These are phyloP conservation scores for Coilia nasus DNA, from an alignment of 2,797 vertebrate genomes.

Conservation along the genomic window DNA sequence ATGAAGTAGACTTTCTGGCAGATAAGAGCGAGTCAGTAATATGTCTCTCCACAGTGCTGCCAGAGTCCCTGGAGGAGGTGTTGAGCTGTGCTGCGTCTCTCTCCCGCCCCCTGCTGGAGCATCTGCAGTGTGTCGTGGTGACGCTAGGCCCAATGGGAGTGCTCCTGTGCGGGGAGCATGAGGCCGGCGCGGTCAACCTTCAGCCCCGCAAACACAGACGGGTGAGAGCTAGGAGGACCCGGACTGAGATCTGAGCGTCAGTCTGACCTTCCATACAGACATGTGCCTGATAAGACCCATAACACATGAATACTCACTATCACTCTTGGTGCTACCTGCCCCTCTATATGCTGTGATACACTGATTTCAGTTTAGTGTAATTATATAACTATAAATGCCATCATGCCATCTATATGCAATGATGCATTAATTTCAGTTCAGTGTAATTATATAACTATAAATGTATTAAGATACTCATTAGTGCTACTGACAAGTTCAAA, in stretches of 20 bases:
- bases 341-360: not conserved
- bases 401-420: not conserved
- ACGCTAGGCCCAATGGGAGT: conserved; percentile 81
- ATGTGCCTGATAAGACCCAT: not conserved
- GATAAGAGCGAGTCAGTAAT: not conserved
- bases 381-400: no score
- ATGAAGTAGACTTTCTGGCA: not conserved
- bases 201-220: conserved; percentile 59
- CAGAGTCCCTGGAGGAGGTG: conserved; percentile 70
- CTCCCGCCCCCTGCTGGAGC: conserved; percentile 84
- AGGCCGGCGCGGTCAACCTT: conserved; percentile 73
- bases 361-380: no score
- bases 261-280: no score
- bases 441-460: no score
- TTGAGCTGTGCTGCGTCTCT: conserved; percentile 73
- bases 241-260: not conserved
- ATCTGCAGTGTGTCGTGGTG: conserved; percentile 83
- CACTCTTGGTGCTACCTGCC: no score
- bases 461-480: no score
- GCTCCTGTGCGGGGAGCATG: conserved; percentile 80
- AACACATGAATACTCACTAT: no score
- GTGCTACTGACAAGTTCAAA: no score
- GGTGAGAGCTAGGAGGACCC: conserved; percentile 50
- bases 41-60: conserved; percentile 68
- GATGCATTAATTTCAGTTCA: no score